These are phyloP conservation scores for Periophthalmus modestus DNA, from an alignment of 2,113 vertebrate genomes.

Conservation along the genomic window DNA sequence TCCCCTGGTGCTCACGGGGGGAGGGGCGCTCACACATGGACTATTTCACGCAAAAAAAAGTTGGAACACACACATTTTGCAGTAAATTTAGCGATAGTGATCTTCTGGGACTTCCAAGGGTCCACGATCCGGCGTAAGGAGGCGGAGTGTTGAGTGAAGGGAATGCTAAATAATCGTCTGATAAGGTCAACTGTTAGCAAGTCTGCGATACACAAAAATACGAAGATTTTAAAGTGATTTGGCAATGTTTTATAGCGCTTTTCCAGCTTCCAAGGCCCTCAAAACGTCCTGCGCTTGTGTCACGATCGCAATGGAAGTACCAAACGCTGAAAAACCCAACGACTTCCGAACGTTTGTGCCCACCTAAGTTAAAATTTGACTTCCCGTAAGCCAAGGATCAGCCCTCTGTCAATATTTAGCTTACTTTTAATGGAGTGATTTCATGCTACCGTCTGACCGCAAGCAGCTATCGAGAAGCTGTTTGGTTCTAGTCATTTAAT, in stretches of 20 bases:
- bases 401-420: conserved; percentile 78
- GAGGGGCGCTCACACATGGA: conserved; percentile 58
- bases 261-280: too few relatives aligned
- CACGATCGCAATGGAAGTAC: too few relatives aligned
- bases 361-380: conserved; percentile 62
- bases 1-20: conserved; percentile 74
- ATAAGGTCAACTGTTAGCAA: conserved; percentile 54
- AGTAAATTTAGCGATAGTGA: conserved; percentile 71
- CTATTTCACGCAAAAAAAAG: conserved; percentile 55
- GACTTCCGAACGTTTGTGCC: conserved; percentile 4
- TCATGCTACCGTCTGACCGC: conserved; percentile 70
- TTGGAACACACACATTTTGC: conserved; percentile 69
- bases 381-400: conserved; percentile 60
- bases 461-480: conserved; percentile 56
- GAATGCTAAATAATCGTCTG: conserved; percentile 67
- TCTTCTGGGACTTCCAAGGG: conserved; percentile 50
- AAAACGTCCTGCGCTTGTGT: too few relatives aligned
- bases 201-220: conserved; percentile 56
- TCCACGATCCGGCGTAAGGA: conserved; percentile 47
- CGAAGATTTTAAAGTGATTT: conserved; percentile 15
- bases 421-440: conserved; percentile 62
- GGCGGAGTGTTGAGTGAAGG: conserved; percentile 59
- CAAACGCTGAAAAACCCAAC: not conserved
- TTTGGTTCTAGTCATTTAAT: conserved; percentile 34
- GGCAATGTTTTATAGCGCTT: not conserved